Conservation (phyloP, 2,797 vertebrate species). For the Takifugu ocellatus region DNA sequence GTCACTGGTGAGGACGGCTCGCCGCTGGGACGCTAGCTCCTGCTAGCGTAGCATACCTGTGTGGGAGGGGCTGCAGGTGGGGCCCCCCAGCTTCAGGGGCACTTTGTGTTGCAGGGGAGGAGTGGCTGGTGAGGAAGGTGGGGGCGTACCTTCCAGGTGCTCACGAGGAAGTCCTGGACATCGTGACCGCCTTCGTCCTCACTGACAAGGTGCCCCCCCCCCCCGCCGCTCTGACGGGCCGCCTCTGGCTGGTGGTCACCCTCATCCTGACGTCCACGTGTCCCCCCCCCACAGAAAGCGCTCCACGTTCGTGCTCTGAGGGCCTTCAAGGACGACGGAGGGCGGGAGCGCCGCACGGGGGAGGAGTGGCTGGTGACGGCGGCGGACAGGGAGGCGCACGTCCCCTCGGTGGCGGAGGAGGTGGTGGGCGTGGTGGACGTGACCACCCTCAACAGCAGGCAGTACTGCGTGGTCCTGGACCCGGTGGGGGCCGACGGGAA, state of each 20-base stretch:
- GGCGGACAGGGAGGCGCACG: slow-evolving; percentile 81
- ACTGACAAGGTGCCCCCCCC: slow-evolving; percentile 82
- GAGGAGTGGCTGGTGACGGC: slow-evolving; percentile 90
- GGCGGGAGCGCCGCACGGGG: slow-evolving; percentile 76
- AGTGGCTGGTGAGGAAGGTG: slow-evolving; percentile 88
- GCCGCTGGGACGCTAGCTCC: too few species aligned
- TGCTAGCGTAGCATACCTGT: too few species aligned
- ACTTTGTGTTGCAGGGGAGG: slow-evolving; percentile 78
- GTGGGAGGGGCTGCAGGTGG: too few species aligned
- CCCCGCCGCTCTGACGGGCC: neutral
- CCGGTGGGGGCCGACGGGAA: slow-evolving; percentile 82
- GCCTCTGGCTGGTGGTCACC: neutral
- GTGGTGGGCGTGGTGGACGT: slow-evolving; percentile 82
- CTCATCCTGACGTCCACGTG: neutral
- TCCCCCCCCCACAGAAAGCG: slow-evolving; percentile 72
- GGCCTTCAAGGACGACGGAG: slow-evolving; percentile 76
- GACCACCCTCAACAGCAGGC: slow-evolving; percentile 81
- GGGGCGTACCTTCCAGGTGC: slow-evolving; percentile 88
- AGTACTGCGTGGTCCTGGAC: slow-evolving; percentile 88
- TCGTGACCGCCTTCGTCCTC: slow-evolving; percentile 86
- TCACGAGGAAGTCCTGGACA: slow-evolving; percentile 86
- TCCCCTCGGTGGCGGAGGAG: slow-evolving; percentile 86
- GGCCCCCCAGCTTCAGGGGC: too few species aligned
- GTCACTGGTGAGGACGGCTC: slow-evolving; percentile 79
- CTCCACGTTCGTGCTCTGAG: slow-evolving; percentile 83